These are phyloP conservation scores for Saguinus imperator DNA, from an alignment of 2,113 vertebrate genomes.

Conservation along the genomic window DNA sequence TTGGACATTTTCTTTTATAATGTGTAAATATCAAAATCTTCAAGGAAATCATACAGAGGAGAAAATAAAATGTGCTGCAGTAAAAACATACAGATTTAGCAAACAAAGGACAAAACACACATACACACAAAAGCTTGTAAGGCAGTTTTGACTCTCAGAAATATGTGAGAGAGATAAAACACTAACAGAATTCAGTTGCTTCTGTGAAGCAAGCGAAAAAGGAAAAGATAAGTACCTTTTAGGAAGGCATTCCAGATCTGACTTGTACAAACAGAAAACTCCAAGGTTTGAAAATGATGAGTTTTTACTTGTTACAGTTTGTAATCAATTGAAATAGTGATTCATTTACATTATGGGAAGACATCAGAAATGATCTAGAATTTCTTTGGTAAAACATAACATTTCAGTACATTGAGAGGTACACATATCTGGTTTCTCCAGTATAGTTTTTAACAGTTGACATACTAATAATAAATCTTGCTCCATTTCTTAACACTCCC, in stretches of 20 bases:
- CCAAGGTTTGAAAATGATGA: constrained; percentile 8
- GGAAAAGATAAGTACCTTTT: background rate
- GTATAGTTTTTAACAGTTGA: constrained; percentile 18
- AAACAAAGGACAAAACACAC: background rate
- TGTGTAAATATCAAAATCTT: constrained; percentile 19
- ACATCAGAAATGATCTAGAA: background rate
- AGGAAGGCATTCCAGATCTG: background rate
- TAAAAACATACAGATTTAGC: constrained; percentile 4
- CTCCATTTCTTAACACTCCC: background rate
- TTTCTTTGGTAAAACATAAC: background rate
- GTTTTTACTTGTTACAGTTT: constrained; percentile 6
- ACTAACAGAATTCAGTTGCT: constrained; percentile 19
- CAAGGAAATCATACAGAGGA: constrained; percentile 26
- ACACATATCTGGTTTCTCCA: background rate
- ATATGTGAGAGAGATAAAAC: background rate
- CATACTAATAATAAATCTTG: background rate
- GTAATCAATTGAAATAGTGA: background rate
- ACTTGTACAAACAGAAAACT: background rate
- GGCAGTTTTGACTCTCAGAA: background rate
- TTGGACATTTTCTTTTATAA: constrained; percentile 33
- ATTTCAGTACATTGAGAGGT: background rate
- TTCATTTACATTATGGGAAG: background rate
- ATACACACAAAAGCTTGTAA: background rate
- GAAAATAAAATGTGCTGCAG: constrained; percentile 18
- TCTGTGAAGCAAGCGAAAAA: background rate